Evolutionary conservation across 2,888 invertebrate species (phyloP), one percentile per base, ranked within the genome.

Genomic region (Helleia helle): DNA sequence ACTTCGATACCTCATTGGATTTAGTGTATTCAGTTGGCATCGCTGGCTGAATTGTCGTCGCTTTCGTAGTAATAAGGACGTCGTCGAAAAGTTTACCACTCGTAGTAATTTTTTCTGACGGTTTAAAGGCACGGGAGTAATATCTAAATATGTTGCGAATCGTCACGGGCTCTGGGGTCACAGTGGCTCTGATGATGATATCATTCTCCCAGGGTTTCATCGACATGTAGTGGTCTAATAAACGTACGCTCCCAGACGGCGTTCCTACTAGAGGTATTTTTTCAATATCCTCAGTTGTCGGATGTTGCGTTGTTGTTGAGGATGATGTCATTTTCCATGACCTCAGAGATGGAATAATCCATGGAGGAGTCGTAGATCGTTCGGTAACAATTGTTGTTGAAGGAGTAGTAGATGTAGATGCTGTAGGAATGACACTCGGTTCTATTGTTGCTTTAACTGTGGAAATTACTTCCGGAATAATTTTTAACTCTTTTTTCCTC

Each of bases 261-360:
- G 76, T 75, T 7, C 61, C 71, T 25, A 67, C 56, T 0, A 66
- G 48, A n/a, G 72, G 65, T 46, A 70, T 59, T 22, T 66, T 53
- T 25, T 57, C 68, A 40, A 59, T 68, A 31, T 65, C 63, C 47
- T 72, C 72, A 2, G 73, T 77, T 3, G 76, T 65, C 34, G 71
- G 52, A 5, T 73, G 68, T 46, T 62, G 72, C 50, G 67, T 57
- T 11, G 71, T 68, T 1, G 77, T 68, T 1, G 77, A 71, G 1
- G 71, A 64, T 15, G 69, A 51, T 1, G 63, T 40, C 44, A 65
- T 69, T 51, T 75, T 81, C 80, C 80, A 77, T 8, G 73, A 73
- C 42, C 69, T 66, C 29, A 87, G 67, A 7, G 87, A 85, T 18
- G 87, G 87, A 62, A 87, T 81, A 36, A 83, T 86, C 71, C 87